A percentile compares a stretch with the other conserved stretches of the same genome.
Conservation (phyloP, 2,797 vertebrate species). For the Onychomys torridus region DNA sequence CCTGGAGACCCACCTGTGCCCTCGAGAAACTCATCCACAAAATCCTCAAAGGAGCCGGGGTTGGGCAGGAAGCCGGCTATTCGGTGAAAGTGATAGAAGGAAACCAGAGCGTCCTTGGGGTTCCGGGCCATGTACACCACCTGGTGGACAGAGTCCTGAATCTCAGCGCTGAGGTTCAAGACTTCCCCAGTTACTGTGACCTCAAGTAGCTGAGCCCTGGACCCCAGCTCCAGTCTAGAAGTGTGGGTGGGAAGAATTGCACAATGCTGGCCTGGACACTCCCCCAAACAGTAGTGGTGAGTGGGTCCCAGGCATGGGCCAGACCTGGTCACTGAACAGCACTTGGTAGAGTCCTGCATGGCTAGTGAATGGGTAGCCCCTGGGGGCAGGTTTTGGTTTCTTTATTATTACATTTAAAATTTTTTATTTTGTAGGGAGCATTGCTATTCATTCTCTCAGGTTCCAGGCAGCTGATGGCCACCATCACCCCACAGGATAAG, state of each 20-base stretch:
- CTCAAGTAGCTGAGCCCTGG: too few relatives aligned
- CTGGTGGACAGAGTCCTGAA: constrained; percentile 77
- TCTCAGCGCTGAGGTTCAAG: not conserved
- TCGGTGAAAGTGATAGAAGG: constrained; percentile 93
- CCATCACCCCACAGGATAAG: too few relatives aligned
- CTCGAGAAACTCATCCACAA: constrained; percentile 89
- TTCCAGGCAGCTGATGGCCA: not conserved
- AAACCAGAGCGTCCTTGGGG: constrained; percentile 93
- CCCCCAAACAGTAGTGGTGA: not conserved
- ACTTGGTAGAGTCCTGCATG: not conserved
- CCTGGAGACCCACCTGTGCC: constrained; percentile 87
- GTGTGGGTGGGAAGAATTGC: not conserved
- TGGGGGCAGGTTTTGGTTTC: not conserved
- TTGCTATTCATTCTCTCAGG: not conserved
- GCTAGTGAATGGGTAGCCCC: not conserved
- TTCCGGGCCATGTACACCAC: constrained; percentile 94
- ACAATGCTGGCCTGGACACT: not conserved
- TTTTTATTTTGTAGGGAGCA: not conserved
- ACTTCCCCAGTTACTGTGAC: too few relatives aligned
- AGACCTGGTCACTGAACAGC: not conserved
- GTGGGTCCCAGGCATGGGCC: not conserved
- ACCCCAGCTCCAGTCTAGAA: not conserved
- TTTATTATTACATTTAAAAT: not conserved
- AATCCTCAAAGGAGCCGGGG: constrained; percentile 87
- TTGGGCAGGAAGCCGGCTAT: constrained; percentile 93